Conservation (phyloP, 2,888 invertebrate genomes). For the Leistus spinibarbis region DNA sequence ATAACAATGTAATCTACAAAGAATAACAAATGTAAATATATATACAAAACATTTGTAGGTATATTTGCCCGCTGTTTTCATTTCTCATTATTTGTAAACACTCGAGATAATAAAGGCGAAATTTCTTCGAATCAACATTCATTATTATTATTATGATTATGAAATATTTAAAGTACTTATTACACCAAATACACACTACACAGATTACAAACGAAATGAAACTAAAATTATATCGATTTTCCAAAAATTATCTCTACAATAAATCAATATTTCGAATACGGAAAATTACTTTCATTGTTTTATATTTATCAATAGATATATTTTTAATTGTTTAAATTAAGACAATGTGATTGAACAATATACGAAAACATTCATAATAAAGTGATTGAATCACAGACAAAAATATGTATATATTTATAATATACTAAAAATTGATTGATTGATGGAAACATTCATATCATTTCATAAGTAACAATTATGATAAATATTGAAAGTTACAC, state of each 20-base stretch:
- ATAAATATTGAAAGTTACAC: constrained; percentile 31
- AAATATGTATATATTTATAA: constrained; percentile 15
- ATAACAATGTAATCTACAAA: constrained; percentile 20
- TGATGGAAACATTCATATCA: constrained; percentile 25
- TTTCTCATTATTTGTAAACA: not conserved
- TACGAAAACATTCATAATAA: not conserved
- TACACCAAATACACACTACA: constrained; percentile 15
- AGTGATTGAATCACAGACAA: constrained; percentile 38
- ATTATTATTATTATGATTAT: constrained; percentile 17
- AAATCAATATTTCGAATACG: not conserved
- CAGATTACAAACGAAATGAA: not conserved
- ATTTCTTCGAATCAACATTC: not conserved
- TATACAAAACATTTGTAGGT: constrained; percentile 24
- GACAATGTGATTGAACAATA: not conserved
- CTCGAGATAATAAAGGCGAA: constrained; percentile 23
- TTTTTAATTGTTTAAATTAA: not conserved
- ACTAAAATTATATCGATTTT: not conserved
- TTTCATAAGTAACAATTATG: constrained; percentile 24
- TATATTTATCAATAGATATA: not conserved
- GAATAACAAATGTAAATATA: constrained; percentile 33
- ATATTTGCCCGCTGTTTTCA: not conserved
- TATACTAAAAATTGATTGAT: constrained; percentile 24
- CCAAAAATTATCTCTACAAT: not conserved
- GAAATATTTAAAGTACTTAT: constrained; percentile 30
- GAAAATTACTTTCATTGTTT: too few relatives aligned